Percentiles rank a stretch among this genome's conserved stretches.
These are phyloP conservation scores for Pygoscelis antarcticus DNA, from an alignment of 2,113 vertebrate species.

Conservation along the genomic window DNA sequence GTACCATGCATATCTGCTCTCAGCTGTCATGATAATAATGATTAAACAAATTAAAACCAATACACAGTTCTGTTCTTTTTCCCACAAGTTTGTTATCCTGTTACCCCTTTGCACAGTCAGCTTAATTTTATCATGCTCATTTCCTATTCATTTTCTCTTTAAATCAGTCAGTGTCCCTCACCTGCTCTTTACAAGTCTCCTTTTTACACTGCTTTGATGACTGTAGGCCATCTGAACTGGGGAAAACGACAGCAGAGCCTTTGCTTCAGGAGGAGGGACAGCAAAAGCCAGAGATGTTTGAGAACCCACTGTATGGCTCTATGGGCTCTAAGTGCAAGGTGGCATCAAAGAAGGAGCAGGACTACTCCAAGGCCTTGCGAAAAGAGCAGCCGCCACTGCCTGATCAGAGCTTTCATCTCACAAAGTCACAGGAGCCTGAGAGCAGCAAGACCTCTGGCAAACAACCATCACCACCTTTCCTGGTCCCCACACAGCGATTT, in stretches of 20 bases:
- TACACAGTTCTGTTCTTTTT: not conserved
- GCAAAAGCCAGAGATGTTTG: slow-evolving; percentile 87
- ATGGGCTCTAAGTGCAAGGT: slow-evolving; percentile 70
- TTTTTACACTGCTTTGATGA: not conserved
- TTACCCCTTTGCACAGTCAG: not conserved
- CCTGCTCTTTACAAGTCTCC: not conserved
- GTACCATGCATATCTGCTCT: not conserved
- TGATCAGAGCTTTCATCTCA: slow-evolving; percentile 68
- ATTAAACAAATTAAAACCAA: not conserved
- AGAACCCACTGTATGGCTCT: slow-evolving; percentile 91
- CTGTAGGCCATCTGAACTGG: slow-evolving; percentile 52
- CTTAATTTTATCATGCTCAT: not conserved
- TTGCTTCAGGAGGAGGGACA: slow-evolving; percentile 66
- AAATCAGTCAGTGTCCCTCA: not conserved
- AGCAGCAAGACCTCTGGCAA: slow-evolving; percentile 48
- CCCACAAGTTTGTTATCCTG: not conserved
- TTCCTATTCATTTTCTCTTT: not conserved
- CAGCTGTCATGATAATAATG: not conserved
- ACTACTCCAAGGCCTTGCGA: slow-evolving; percentile 54
- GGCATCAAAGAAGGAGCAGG: slow-evolving; percentile 78
- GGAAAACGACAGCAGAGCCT: slow-evolving; percentile 47
- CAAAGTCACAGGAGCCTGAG: slow-evolving; percentile 79
- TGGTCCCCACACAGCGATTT: slow-evolving; percentile 78
- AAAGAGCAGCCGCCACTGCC: slow-evolving; percentile 75
- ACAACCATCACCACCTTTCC: slow-evolving; percentile 56